Conservation (phyloP, 2,888 invertebrate genomes). For the Tipula confusa region DNA sequence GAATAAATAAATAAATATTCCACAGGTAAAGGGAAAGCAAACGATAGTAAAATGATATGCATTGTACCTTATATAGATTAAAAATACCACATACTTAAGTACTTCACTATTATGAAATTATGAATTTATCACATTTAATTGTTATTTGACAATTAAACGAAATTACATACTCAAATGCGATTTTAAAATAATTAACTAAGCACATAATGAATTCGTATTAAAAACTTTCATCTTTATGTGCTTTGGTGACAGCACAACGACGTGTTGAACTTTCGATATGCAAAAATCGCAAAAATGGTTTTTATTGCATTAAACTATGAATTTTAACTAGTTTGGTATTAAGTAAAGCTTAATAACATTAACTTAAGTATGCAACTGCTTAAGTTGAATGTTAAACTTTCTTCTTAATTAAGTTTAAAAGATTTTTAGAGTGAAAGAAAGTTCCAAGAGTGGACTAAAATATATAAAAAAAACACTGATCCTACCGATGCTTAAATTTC, state of each 20-base stretch:
- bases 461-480: conserved; percentile 28
- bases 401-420: background rate
- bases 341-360: background rate
- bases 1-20: too few relatives aligned
- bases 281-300: background rate
- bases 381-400: background rate
- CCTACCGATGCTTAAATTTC: conserved; percentile 53
- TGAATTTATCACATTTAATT: background rate
- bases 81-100: background rate
- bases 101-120: background rate
- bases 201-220: background rate
- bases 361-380: background rate
- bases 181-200: background rate
- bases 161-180: background rate
- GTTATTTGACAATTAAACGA: background rate
- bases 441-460: too few relatives aligned
- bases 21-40: background rate
- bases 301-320: background rate
- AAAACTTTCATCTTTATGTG: conserved; percentile 12
- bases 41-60: background rate
- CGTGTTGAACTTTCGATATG: background rate
- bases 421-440: background rate
- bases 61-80: background rate
- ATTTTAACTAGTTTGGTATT: background rate
- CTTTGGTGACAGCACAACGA: background rate